Conservation (phyloP, 2,113 vertebrate genomes). For the Oreochromis aureus region DNA sequence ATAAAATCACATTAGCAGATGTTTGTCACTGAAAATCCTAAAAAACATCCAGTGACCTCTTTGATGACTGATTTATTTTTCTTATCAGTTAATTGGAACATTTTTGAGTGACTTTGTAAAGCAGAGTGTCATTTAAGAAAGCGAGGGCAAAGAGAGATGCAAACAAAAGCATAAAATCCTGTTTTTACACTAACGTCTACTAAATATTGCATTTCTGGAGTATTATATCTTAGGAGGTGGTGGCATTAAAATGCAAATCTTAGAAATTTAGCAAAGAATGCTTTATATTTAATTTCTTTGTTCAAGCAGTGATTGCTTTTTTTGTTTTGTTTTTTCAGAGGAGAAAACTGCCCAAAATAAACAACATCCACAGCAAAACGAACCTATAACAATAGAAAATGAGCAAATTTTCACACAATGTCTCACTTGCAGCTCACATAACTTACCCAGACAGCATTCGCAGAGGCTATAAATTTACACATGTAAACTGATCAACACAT, state of each 20-base stretch:
- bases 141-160: background rate
- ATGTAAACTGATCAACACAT: background rate
- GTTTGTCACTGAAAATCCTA: background rate
- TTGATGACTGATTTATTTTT: background rate
- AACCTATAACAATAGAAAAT: background rate
- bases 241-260: background rate
- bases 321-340: background rate
- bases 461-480: background rate
- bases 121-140: background rate
- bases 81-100: constrained; percentile 28
- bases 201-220: background rate
- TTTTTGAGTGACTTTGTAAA: background rate
- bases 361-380: background rate
- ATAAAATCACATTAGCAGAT: background rate
- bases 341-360: background rate
- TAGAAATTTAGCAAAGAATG: background rate
- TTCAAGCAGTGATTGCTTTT: background rate
- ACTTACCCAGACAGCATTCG: background rate
- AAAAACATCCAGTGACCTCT: background rate
- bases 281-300: background rate
- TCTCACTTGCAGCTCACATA: background rate
- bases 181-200: background rate
- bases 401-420: background rate
- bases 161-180: background rate
- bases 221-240: background rate